phyloP scores from a whole-genome alignment of 2,113 vertebrate species.

The Larimichthys crocea region DNA sequence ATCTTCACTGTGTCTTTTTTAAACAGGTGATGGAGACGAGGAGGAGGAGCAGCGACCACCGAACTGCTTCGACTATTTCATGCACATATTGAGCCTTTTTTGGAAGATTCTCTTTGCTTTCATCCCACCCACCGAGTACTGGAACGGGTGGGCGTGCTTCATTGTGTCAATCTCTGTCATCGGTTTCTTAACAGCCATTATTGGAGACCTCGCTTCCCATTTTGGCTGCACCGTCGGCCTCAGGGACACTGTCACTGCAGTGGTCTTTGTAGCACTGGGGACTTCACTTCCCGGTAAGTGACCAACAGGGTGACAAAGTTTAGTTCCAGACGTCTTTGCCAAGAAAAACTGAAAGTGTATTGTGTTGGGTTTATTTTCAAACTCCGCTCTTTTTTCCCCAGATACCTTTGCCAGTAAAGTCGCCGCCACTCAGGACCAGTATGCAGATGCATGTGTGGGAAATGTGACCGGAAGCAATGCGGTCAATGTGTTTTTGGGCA shows the following conservation, averaged over 20 bases:
- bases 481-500: conserved; percentile 93
- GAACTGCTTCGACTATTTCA: conserved; percentile 92
- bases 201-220: conserved; percentile 94
- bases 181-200: conserved; percentile 90
- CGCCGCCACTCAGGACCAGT: conserved; percentile 91
- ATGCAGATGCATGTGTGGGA: conserved; percentile 91
- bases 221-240: conserved; percentile 94
- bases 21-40: conserved; percentile 89
- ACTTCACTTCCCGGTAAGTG: conserved; percentile 91
- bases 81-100: conserved; percentile 92
- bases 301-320: no score
- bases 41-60: conserved; percentile 87
- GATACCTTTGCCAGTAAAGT: conserved; percentile 96
- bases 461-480: conserved; percentile 95
- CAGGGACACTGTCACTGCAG: conserved; percentile 91
- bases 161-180: conserved; percentile 89
- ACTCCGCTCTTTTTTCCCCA: conserved; percentile 53
- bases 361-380: conserved; percentile 1
- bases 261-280: conserved; percentile 94
- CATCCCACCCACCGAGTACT: conserved; percentile 91
- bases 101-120: conserved; percentile 94
- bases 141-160: conserved; percentile 95
- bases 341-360: background rate
- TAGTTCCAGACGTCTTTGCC: background rate
- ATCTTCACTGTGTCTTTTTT: conserved; percentile 11